phyloP scores from a whole-genome alignment of 2,888 invertebrate species.

The Baronia brevicornis region DNA sequence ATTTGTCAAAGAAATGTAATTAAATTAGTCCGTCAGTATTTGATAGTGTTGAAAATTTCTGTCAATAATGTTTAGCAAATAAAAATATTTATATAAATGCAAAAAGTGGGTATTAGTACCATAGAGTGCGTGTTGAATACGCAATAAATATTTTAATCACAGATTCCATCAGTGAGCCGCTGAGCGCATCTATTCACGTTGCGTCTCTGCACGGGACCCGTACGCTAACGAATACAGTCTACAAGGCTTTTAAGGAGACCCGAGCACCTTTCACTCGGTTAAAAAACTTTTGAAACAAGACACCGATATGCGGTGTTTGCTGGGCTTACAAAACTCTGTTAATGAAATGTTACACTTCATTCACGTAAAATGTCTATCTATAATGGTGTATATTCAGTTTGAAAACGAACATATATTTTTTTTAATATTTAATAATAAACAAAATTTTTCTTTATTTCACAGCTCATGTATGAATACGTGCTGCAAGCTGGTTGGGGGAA shows the following conservation, averaged over 20 bases:
- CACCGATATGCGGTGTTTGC: constrained; percentile 54
- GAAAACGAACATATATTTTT: constrained; percentile 20
- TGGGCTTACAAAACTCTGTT: constrained; percentile 50
- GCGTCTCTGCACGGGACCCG: constrained; percentile 40
- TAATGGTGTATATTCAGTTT: constrained; percentile 23
- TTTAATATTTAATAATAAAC: constrained; percentile 22
- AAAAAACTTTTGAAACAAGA: constrained; percentile 63
- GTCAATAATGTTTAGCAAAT: too few species aligned
- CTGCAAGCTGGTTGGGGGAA: too few species aligned
- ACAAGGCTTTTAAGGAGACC: constrained; percentile 67
- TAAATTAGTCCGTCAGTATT: too few species aligned
- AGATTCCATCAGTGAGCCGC: too few species aligned
- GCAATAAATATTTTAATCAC: too few species aligned
- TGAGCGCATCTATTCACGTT: constrained; percentile 34
- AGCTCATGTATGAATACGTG: too few species aligned
- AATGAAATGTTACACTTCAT: constrained; percentile 63
- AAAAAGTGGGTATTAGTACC: too few species aligned
- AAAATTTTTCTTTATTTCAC: constrained; percentile 17
- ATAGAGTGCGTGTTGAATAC: too few species aligned
- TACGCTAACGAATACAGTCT: constrained; percentile 55
- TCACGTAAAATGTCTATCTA: constrained; percentile 48
- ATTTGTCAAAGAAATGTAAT: too few species aligned
- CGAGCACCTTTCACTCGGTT: constrained; percentile 60
- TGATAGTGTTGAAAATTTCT: too few species aligned
- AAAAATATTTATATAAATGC: too few species aligned